Base-by-base conservation (phyloP, 2,113 vertebrate species). In the Ivindomyrus marchei region DNA sequence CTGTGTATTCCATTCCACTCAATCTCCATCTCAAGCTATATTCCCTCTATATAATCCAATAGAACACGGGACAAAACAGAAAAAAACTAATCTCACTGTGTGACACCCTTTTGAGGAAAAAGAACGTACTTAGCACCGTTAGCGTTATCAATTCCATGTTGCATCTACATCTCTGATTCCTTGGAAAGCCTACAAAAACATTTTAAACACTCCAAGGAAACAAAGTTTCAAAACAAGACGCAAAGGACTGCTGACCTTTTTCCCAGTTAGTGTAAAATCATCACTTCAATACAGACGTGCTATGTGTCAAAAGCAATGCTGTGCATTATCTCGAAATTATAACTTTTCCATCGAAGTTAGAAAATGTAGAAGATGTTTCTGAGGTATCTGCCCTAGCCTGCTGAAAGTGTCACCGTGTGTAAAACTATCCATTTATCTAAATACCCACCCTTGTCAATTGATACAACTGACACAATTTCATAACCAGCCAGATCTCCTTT, bases 381-480 rank as follows among this genome's bases (percentile, higher is more conserved):
- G 15, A 90, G 46, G 85, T 87, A 46, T 70, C n/a, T 66, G 50
- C 11, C 24, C 13, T 39, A 49, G 24, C 56, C 62, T 74, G 85
- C 58, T 39, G 56, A 87, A 88, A 87, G 56, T 87, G 84, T 74
- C 84, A 90, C 27, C 3, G 19, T 62, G 15, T 31, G n/a, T 45
- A 31, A 90, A 58, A 62, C 53, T 56, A 62, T 53, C 45, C 56
- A 56, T 90, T 87, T 53, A 56, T 87, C 58, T 87, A 87, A 85
- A 85, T 46, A 89, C 80, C 77, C 52, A 53, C 74, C 84, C 52
- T 70, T 77, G 53, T 84, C 58, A 50, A 24, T 27, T 87, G 46
- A 31, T 24, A 87, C 27, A 46, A n/a, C 53, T 74, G 84, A 87
- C 84, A 90, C 84, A 70, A 90, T 90, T 90, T 90, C 58, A 90